Evolutionary conservation across 2,888 invertebrate genomes (phyloP), one percentile per base, ranked within the genome.

Genomic region (Megamerina dolium): DNA sequence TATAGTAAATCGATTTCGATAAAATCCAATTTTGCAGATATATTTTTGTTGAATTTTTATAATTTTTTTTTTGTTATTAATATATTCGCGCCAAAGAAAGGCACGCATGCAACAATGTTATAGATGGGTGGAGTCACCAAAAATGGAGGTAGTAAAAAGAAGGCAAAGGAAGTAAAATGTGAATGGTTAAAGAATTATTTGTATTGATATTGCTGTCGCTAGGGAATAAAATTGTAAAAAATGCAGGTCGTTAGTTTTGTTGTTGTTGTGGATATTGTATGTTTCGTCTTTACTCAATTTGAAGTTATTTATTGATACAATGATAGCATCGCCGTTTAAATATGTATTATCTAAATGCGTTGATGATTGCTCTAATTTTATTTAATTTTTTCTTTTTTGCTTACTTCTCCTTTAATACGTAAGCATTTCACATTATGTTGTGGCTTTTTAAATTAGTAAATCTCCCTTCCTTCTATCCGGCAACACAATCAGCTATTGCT

Each of bases 201-300:
- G n/a, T n/a, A n/a, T n/a, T n/a, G n/a, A n/a, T n/a, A n/a, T n/a
- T n/a, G n/a, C n/a, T n/a, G n/a, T n/a, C n/a, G n/a, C n/a, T n/a
- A n/a, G n/a, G 23, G 23, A 8, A 23, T 8, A 10, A 23, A 23
- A 23, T 8, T 56, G 36, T 30, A 33, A 43, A 53, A 55, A 58
- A 60, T 59, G 58, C 59, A 57, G 61, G 58, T 57, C 61, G 60
- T 60, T 59, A 60, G 57, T 52, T 56, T 51, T 41, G 14, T 10
- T n/a, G 17, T 37, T 37, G 12, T 4, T 26, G 23, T 31, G 5
- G 31, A 5, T 31, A n/a, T 31, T 31, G 12, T 31, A 13, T n/a
- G n/a, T 31, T 12, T 14, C 14, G n/a, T 31, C n/a, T 31, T 31
- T 13, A 14, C 31, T n/a, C 6, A n/a, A n/a, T n/a, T n/a, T n/a